Conservation (phyloP, 2,797 vertebrate species). For the Chelonia mydas region DNA sequence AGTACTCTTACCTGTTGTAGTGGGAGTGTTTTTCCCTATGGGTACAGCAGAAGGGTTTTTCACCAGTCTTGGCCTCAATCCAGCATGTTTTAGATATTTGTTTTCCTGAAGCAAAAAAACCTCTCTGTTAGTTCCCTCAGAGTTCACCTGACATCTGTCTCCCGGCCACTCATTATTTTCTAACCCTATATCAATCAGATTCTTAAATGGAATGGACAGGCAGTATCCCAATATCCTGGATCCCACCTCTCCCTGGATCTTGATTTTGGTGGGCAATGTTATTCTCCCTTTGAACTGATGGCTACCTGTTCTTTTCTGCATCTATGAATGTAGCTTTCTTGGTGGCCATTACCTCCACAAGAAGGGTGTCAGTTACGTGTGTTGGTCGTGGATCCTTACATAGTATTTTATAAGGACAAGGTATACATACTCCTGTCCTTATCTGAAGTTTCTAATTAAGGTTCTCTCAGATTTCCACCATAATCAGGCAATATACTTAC, state of each 20-base stretch:
- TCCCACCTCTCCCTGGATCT: not conserved
- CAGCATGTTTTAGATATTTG: not conserved
- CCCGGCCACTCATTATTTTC: not conserved
- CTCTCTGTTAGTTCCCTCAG: not conserved
- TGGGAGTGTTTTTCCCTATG: not conserved
- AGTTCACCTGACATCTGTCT: not conserved
- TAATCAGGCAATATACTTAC: not conserved
- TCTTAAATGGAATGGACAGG: too few relatives aligned
- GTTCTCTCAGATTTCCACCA: not conserved
- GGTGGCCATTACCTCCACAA: not conserved
- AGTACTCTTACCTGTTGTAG: not conserved
- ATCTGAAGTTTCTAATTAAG: not conserved
- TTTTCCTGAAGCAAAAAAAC: not conserved
- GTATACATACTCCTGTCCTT: not conserved
- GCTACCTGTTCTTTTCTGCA: not conserved
- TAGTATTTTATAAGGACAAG: not conserved
- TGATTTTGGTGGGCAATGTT: not conserved
- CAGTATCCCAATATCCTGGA: too few relatives aligned
- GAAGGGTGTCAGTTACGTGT: not conserved
- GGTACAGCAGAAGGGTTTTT: not conserved
- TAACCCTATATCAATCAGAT: not conserved
- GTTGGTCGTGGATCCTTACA: not conserved
- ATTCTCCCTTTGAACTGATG: not conserved
- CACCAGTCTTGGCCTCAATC: not conserved
- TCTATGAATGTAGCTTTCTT: not conserved